These are phyloP conservation scores for Sylvia atricapilla DNA, from an alignment of 2,113 vertebrate species.

Conservation along the genomic window DNA sequence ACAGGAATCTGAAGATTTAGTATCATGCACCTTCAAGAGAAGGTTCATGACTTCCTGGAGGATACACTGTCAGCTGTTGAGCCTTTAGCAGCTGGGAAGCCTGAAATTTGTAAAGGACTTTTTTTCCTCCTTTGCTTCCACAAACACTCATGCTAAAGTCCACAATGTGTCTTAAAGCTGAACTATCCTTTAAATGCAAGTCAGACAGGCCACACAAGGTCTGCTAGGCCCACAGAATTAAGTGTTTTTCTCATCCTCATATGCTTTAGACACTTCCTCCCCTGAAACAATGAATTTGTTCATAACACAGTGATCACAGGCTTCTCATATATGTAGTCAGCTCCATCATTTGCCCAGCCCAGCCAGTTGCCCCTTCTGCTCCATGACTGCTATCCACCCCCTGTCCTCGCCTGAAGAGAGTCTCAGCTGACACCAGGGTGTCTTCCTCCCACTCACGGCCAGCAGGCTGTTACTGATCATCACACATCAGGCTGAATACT, in stretches of 20 bases:
- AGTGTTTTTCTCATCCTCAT: neutral
- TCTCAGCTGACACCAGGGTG: neutral
- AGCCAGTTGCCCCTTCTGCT: neutral
- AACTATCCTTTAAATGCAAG: constrained; percentile 9
- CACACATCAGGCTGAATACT: neutral
- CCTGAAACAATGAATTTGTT: neutral
- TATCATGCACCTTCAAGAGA: neutral
- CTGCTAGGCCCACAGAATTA: neutral
- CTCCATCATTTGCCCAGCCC: neutral
- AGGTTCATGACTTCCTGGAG: constrained; percentile 34
- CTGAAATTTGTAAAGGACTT: constrained; percentile 12
- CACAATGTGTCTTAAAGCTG: neutral
- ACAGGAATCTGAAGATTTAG: neutral
- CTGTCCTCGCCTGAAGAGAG: fast-evolving
- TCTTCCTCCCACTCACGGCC: neutral
- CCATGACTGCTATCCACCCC: fast-evolving
- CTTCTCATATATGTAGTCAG: neutral
- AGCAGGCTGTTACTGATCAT: neutral
- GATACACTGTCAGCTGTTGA: neutral
- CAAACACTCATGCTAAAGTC: neutral
- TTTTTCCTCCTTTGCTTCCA: neutral
- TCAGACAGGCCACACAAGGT: neutral
- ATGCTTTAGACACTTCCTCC: neutral
- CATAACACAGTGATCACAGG: neutral
- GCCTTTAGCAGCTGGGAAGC: constrained; percentile 41